These are phyloP conservation scores for Meloidogyne chitwoodi DNA, from an alignment of 1,140 invertebrate genomes.

Conservation along the genomic window DNA sequence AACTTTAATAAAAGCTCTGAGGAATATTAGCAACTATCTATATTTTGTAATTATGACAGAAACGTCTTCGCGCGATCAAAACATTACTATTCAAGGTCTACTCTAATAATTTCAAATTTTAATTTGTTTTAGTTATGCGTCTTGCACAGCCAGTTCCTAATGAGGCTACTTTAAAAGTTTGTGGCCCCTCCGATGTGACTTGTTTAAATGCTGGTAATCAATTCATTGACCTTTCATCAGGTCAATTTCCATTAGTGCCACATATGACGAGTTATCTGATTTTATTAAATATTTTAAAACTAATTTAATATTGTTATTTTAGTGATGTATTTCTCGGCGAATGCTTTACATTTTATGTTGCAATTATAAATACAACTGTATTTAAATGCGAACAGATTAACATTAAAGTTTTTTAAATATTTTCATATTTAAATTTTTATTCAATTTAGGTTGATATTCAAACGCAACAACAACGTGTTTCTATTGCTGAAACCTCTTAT, in stretches of 20 bases:
- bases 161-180: constrained; percentile 73
- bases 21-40: too few relatives aligned
- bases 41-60: not conserved
- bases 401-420: constrained; percentile 68
- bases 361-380: constrained; percentile 87
- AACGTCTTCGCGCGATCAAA: constrained; percentile 2
- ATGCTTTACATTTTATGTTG: constrained; percentile 94
- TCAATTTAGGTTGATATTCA: constrained; percentile 77
- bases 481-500: constrained; percentile 65
- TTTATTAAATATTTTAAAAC: constrained; percentile 21
- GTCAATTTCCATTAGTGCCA: constrained; percentile 82
- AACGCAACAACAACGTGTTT: constrained; percentile 79
- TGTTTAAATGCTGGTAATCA: constrained; percentile 72
- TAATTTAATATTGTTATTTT: constrained; percentile 58
- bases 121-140: constrained; percentile 75
- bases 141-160: constrained; percentile 80
- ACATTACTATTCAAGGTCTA: constrained; percentile 4
- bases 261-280: constrained; percentile 82
- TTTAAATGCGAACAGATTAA: constrained; percentile 72
- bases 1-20: too few relatives aligned
- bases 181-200: constrained; percentile 76
- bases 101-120: not conserved
- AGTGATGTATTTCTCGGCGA: constrained; percentile 83
- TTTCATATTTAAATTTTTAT: not conserved
- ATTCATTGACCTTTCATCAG: constrained; percentile 70